Base-by-base conservation (phyloP, 2,113 vertebrate genomes). In the Siniperca chuatsi region DNA sequence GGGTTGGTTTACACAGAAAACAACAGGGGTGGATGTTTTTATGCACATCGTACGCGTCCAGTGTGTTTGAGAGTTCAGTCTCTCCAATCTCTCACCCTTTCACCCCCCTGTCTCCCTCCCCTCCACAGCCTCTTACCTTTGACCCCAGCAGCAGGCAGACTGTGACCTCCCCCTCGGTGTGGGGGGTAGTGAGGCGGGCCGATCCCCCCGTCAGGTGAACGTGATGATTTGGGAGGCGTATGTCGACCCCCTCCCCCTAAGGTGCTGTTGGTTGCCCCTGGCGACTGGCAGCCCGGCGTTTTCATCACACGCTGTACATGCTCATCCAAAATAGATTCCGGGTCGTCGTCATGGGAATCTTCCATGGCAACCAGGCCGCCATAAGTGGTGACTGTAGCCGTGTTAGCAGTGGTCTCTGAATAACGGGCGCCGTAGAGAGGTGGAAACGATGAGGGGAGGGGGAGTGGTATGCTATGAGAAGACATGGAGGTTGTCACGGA, bases 251-350 rank as follows among this genome's bases (percentile, higher is more conserved):
- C 91, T 75, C 90, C 94, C 48, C 92, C 93, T 89, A 91, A 91
- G 89, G 91, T 93, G 93, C 80, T 84, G 81, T 94, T 95, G 57
- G 92, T 85, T 68, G 97, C 96, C 20, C 98, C 97, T 0, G 98
- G 98, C 0, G 98, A 99, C 82, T 98, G 98, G 93, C 98, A 97
- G 78, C 97, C 98, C 0, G 97, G 97, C 0, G 97, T 98, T 86
- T 97, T 97, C 97, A 98, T 97, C 81, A 98, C 98, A 0, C 98
- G 96, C 84, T 98, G 97, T 8, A 98, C 97, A 0, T 98, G 97
- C 23, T 99, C 97, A 0, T 99, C 98, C 20, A 98, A 95, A 86
- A 99, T 98, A 86, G 96, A 97, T 82, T 99, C 97, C 0, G 97
- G 97, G 93, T 98, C 96, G 40, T 98, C 98, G 67, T 99, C 97